Percentiles rank a stretch among this genome's conserved stretches.
phyloP scores from a whole-genome alignment of 2,797 vertebrate species.

The Etheostoma nigrum region DNA sequence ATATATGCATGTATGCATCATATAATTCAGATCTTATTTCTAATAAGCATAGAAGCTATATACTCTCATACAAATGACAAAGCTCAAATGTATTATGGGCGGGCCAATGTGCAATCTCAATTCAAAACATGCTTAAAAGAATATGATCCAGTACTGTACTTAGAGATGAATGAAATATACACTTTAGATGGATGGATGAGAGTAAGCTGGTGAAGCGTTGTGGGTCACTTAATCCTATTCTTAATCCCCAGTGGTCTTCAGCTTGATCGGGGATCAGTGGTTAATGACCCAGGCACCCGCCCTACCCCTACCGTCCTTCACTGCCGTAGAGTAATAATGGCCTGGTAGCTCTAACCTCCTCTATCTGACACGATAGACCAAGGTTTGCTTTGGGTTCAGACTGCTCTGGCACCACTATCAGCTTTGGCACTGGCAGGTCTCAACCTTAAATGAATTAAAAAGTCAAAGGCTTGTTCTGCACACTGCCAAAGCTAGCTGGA shows the following conservation, averaged over 20 bases:
- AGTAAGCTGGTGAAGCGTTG: slow-evolving; percentile 47
- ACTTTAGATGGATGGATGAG: slow-evolving; percentile 56
- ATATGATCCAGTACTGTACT: slow-evolving; percentile 48
- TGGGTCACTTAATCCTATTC: slow-evolving; percentile 74
- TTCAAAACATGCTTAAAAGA: slow-evolving; percentile 44
- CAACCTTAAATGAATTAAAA: slow-evolving; percentile 58
- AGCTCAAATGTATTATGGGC: slow-evolving; percentile 84
- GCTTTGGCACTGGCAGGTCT: slow-evolving; percentile 47
- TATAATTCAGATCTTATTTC: slow-evolving; percentile 22
- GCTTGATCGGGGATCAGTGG: slow-evolving; percentile 66
- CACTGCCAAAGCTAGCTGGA: slow-evolving; percentile 41
- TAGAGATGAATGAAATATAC: slow-evolving; percentile 54
- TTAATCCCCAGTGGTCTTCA: slow-evolving; percentile 72
- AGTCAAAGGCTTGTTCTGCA: slow-evolving; percentile 44
- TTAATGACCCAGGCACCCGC: slow-evolving; percentile 50
- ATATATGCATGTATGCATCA: slow-evolving; percentile 30
- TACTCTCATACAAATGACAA: slow-evolving; percentile 22
- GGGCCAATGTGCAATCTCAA: slow-evolving; percentile 83
- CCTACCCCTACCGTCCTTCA: slow-evolving; percentile 33
- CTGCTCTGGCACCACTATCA: slow-evolving; percentile 45
- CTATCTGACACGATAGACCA: slow-evolving; percentile 61
- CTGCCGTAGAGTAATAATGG: slow-evolving; percentile 54
- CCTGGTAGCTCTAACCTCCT: slow-evolving; percentile 49
- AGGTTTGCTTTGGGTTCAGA: slow-evolving; percentile 43
- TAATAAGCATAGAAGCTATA: slow-evolving; percentile 13